Conservation (phyloP, 35 echinoderm and acorn worm genomes). For the Lytechinus pictus region DNA sequence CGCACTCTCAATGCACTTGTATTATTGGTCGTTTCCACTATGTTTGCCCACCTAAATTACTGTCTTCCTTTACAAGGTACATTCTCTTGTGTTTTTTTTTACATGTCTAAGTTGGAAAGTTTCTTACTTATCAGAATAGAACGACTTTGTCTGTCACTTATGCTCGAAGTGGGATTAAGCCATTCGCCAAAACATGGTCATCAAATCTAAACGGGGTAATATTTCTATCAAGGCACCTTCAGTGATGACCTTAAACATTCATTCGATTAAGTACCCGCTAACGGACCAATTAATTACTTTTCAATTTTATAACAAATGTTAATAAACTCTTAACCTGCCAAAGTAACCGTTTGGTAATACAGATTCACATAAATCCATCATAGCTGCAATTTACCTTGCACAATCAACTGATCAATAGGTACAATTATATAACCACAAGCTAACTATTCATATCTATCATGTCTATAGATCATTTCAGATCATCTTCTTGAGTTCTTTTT, state of each 20-base stretch:
- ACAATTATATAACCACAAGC: too few species aligned
- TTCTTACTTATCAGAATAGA: background rate
- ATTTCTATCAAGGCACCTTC: background rate
- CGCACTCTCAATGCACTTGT: constrained; percentile 46
- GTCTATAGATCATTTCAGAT: too few species aligned
- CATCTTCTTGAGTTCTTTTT: too few species aligned
- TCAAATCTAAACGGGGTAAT: background rate
- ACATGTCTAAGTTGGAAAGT: background rate
- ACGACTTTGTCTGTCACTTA: constrained; percentile 27
- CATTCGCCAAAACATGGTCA: background rate
- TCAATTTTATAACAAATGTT: too few species aligned
- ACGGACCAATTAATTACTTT: background rate
- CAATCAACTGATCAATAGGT: too few species aligned
- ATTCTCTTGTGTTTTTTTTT: constrained; percentile 11
- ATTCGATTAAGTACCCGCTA: background rate
- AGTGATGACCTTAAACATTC: background rate
- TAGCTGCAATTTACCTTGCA: too few species aligned
- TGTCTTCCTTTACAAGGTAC: background rate
- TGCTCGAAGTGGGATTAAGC: background rate
- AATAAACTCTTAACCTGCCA: too few species aligned
- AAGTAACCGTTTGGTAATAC: too few species aligned
- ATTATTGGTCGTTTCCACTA: constrained; percentile 53
- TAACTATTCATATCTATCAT: too few species aligned
- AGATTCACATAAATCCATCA: too few species aligned
- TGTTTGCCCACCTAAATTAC: constrained; percentile 42